phyloP scores from a whole-genome alignment of 2,113 vertebrate genomes.

The Poeciliopsis occidentalis region DNA sequence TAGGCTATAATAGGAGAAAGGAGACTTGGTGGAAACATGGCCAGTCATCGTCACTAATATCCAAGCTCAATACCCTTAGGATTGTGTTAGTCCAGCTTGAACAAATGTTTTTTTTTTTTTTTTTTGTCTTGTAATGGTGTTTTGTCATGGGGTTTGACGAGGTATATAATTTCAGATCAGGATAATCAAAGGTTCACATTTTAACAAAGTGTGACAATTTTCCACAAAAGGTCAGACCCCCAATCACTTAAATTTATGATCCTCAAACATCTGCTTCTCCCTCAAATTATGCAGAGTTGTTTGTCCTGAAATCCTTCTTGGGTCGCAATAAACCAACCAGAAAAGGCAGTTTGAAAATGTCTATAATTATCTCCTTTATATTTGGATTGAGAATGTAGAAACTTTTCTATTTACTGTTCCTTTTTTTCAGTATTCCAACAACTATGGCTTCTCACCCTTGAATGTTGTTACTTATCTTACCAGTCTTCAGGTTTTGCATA shows the following conservation, averaged over 20 bases:
- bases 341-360: conserved; percentile 15
- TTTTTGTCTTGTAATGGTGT: conserved; percentile 52
- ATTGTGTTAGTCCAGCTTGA: conserved; percentile 52
- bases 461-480: conserved; percentile 63
- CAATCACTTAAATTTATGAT: conserved; percentile 12
- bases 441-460: conserved; percentile 60
- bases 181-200: conserved; percentile 58
- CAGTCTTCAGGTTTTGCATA: conserved; percentile 67
- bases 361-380: conserved; percentile 52
- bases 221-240: conserved; percentile 25
- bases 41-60: conserved; percentile 38
- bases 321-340: conserved; percentile 30
- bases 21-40: conserved; percentile 34
- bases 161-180: conserved; percentile 71
- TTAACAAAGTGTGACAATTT: conserved; percentile 42
- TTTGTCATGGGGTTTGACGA: conserved; percentile 43
- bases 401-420: conserved; percentile 54
- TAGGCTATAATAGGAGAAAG: conserved; percentile 28
- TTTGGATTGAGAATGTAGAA: conserved; percentile 38
- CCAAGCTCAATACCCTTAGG: conserved; percentile 26
- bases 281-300: conserved; percentile 23
- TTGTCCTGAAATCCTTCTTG: conserved; percentile 12
- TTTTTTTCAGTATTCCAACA: conserved; percentile 37
- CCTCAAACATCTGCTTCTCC: conserved; percentile 38
- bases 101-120: conserved; percentile 47